Percentiles rank a stretch among this genome's conserved stretches.
Conservation (phyloP, 2,797 vertebrate species). For the Thamnophis elegans region DNA sequence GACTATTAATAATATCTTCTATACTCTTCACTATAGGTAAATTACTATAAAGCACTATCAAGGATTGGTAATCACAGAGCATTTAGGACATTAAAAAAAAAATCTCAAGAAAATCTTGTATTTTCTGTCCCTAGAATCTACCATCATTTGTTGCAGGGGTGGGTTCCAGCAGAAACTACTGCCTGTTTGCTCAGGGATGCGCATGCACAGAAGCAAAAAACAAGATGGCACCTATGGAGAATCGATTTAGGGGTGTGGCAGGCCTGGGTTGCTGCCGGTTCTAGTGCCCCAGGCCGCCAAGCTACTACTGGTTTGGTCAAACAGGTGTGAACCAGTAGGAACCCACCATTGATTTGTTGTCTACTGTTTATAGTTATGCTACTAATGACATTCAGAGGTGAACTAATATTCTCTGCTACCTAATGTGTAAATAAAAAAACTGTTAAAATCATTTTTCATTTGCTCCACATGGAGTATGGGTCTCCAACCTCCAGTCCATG, state of each 20-base stretch:
- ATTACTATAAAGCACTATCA: slow-evolving; percentile 18
- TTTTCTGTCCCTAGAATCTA: slow-evolving; percentile 41
- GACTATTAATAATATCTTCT: background rate
- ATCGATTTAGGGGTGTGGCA: too few species aligned
- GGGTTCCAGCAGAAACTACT: too few species aligned
- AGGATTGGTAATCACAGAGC: slow-evolving; percentile 5
- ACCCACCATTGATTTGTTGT: slow-evolving; percentile 24
- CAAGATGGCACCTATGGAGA: too few species aligned
- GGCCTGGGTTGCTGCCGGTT: too few species aligned
- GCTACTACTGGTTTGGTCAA: too few species aligned
- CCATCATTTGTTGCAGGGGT: slow-evolving; percentile 29
- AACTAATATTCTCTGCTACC: slow-evolving; percentile 49
- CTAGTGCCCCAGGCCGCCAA: too few species aligned
- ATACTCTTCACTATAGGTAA: background rate
- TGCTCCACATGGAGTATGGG: slow-evolving; percentile 11
- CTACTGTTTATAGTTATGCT: slow-evolving; percentile 10
- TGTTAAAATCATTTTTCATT: slow-evolving; percentile 45
- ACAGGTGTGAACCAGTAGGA: too few species aligned
- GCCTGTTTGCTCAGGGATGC: too few species aligned
- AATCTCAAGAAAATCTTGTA: slow-evolving; percentile 7
- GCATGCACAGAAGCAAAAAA: too few species aligned
- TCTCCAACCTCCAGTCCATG: too few species aligned
- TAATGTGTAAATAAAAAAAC: slow-evolving; percentile 47
- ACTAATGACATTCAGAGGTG: slow-evolving; percentile 45
- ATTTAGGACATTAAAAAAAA: background rate